Percentiles rank a stretch among this genome's conserved stretches.
Evolutionary conservation across 2,888 invertebrate genomes (phyloP).

Genomic region (Bhutanitis thaidina): DNA sequence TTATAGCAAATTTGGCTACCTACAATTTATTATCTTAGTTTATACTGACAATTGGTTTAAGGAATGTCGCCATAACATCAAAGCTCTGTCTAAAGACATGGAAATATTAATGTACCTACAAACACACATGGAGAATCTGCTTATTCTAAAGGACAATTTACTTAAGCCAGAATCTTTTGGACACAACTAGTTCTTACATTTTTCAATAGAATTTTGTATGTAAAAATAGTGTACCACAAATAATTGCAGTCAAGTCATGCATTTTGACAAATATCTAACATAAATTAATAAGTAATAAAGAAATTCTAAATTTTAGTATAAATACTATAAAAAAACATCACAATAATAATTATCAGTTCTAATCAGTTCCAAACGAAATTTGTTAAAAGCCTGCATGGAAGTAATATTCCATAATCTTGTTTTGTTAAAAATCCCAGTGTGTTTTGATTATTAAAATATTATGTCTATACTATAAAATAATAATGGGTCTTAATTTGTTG

Average conservation of each 20-base stretch:
- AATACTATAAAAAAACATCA: conserved; percentile 12
- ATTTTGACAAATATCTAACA: neutral
- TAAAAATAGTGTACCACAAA: conserved; percentile 5
- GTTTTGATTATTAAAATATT: conserved; percentile 19
- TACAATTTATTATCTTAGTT: conserved; percentile 45
- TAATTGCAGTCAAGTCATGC: neutral
- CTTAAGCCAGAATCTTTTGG: conserved; percentile 6
- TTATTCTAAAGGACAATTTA: conserved; percentile 18
- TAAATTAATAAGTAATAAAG: neutral
- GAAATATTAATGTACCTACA: conserved; percentile 14
- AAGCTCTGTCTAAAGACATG: conserved; percentile 14
- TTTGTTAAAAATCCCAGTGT: neutral
- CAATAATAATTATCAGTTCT: conserved; percentile 14
- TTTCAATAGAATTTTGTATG: conserved; percentile 1
- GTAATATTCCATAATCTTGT: neutral
- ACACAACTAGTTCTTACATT: conserved; percentile 14
- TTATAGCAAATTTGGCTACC: conserved; percentile 66
- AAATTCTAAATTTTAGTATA: conserved; percentile 1
- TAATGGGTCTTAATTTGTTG: conserved; percentile 51
- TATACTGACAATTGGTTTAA: conserved; percentile 31
- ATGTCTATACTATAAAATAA: conserved; percentile 34
- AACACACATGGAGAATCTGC: conserved; percentile 5
- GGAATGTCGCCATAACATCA: conserved; percentile 31
- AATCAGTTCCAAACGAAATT: conserved; percentile 13
- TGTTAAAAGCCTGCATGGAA: neutral